A percentile compares a stretch with the other conserved stretches of the same genome.
Evolutionary conservation across 1,140 invertebrate species (phyloP).

Genomic region (Sarcophaga peregrina): DNA sequence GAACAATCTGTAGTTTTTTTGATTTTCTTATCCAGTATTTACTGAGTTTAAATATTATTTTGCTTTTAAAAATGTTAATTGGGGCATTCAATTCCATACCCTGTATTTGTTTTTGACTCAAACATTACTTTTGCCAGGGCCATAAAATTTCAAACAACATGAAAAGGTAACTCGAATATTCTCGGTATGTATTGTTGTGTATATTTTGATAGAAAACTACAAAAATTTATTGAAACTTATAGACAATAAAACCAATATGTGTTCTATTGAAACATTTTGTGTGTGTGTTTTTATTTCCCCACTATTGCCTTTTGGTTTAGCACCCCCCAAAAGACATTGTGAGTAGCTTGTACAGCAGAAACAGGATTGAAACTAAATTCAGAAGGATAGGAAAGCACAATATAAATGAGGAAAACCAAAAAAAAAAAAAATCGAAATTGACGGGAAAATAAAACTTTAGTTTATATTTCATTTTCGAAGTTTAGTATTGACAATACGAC

Average conservation of each 20-base stretch:
- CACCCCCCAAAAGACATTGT: neutral
- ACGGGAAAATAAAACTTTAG: too few species aligned
- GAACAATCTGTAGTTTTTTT: too few species aligned
- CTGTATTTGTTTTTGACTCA: too few species aligned
- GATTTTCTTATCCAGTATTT: too few species aligned
- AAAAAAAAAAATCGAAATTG: too few species aligned
- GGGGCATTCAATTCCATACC: too few species aligned
- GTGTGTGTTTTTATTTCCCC: neutral
- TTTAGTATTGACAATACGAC: too few species aligned
- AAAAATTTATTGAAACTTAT: neutral
- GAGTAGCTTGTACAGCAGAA: too few species aligned
- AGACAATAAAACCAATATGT: constrained; percentile 19
- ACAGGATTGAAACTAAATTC: too few species aligned
- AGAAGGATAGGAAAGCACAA: too few species aligned
- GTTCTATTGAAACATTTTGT: neutral
- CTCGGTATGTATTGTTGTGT: neutral
- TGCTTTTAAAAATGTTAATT: neutral
- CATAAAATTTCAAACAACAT: neutral
- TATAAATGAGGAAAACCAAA: neutral
- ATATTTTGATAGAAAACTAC: neutral
- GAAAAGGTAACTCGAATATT: neutral
- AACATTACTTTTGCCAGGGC: neutral
- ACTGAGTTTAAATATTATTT: too few species aligned
- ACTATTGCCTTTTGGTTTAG: neutral
- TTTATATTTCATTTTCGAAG: too few species aligned